Conservation (phyloP, 2,888 invertebrate species). For the Trissoscelio sp. region DNA sequence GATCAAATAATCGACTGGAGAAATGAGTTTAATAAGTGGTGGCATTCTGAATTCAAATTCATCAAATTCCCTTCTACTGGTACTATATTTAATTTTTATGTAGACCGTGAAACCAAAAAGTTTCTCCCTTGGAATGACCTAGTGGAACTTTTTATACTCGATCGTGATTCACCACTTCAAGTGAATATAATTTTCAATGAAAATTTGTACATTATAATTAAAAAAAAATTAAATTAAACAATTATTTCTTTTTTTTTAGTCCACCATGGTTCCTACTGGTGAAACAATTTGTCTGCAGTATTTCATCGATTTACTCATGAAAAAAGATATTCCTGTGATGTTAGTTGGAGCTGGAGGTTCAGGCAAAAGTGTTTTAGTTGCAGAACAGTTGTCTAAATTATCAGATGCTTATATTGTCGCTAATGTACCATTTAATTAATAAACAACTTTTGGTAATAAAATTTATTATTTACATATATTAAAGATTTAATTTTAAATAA, state of each 20-base stretch:
- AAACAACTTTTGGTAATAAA: constrained; percentile 94
- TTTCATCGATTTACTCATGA: constrained; percentile 93
- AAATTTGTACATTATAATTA: neutral
- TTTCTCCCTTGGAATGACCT: constrained; percentile 94
- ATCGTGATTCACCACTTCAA: constrained; percentile 94
- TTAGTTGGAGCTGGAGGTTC: constrained; percentile 94
- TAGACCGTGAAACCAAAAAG: constrained; percentile 93
- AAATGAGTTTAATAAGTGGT: constrained; percentile 98
- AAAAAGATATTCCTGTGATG: constrained; percentile 93
- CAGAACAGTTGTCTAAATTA: constrained; percentile 90
- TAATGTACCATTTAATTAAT: constrained; percentile 97
- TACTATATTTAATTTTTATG: constrained; percentile 94
- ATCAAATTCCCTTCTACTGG: constrained; percentile 93
- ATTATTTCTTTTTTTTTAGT: constrained; percentile 83
- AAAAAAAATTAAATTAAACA: constrained; percentile 5
- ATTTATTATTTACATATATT: too few relatives aligned
- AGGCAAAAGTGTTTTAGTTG: constrained; percentile 96
- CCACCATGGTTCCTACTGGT: constrained; percentile 92
- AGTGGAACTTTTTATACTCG: constrained; percentile 91
- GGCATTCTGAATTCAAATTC: constrained; percentile 94
- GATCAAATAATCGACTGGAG: constrained; percentile 96
- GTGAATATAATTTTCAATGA: constrained; percentile 82
- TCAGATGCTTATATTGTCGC: constrained; percentile 91
- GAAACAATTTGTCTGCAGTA: constrained; percentile 95
- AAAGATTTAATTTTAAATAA: neutral